A percentile compares a stretch with the other conserved stretches of the same genome.
Conservation (phyloP, 2,113 vertebrate genomes). For the Paracanthobrama guichenoti region DNA sequence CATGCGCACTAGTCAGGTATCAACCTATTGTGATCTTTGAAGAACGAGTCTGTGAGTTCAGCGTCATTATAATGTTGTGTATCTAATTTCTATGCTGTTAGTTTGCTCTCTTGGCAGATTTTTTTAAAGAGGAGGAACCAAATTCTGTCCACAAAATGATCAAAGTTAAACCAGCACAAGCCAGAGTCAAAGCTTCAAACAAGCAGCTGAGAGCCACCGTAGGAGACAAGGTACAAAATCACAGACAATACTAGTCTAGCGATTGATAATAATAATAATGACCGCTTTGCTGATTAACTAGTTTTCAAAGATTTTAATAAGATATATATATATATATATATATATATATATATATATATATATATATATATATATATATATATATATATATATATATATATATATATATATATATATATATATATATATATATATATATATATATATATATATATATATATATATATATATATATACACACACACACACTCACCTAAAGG, state of each 20-base stretch:
- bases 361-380: no score
- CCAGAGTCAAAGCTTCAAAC: constrained; percentile 82
- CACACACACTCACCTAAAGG: no score
- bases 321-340: no score
- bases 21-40: not conserved
- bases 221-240: constrained; percentile 85
- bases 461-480: no score
- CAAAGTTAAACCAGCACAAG: constrained; percentile 85
- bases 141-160: constrained; percentile 69
- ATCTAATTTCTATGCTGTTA: constrained; percentile 59
- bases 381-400: no score
- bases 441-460: no score
- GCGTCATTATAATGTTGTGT: not conserved
- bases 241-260: not conserved
- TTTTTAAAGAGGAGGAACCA: constrained; percentile 83
- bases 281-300: not conserved
- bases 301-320: no score
- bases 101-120: constrained; percentile 86
- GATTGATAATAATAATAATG: not conserved
- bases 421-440: no score
- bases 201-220: constrained; percentile 89
- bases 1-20: constrained; percentile 89
- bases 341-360: no score
- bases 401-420: no score
- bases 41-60: not conserved